Conservation (phyloP, 2,888 invertebrate species). For the Papilio demoleus region DNA sequence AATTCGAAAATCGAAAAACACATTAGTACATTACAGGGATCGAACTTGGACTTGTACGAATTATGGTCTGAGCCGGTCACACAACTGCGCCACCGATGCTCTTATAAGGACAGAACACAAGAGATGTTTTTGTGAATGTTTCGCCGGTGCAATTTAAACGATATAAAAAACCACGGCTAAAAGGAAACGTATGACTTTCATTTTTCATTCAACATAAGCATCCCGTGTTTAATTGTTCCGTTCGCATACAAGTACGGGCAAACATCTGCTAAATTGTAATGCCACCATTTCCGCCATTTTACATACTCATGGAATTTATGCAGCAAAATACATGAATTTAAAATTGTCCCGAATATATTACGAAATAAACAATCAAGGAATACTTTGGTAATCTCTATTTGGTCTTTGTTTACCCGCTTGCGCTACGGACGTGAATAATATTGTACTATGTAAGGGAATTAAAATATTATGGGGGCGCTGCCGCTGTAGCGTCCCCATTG, state of each 20-base stretch:
- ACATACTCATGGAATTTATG: not conserved
- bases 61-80: too few relatives aligned
- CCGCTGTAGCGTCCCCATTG: too few relatives aligned
- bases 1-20: too few relatives aligned
- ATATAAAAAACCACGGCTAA: not conserved
- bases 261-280: constrained; percentile 14
- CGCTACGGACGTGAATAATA: not conserved
- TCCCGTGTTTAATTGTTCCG: constrained; percentile 15
- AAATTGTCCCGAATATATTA: not conserved
- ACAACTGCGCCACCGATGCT: too few relatives aligned
- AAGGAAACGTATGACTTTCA: constrained; percentile 7
- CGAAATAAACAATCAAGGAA: not conserved
- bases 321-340: not conserved
- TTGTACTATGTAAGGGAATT: too few relatives aligned
- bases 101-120: too few relatives aligned
- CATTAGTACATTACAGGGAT: too few relatives aligned
- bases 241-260: constrained; percentile 9
- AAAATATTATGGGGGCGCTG: too few relatives aligned
- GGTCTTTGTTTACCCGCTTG: not conserved
- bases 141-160: too few relatives aligned
- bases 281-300: not conserved
- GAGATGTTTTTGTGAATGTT: not conserved
- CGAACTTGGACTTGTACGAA: too few relatives aligned
- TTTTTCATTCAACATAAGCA: constrained; percentile 12
- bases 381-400: too few relatives aligned